Conservation (phyloP, 2,113 vertebrate genomes). For the Pseudonaja textilis region DNA sequence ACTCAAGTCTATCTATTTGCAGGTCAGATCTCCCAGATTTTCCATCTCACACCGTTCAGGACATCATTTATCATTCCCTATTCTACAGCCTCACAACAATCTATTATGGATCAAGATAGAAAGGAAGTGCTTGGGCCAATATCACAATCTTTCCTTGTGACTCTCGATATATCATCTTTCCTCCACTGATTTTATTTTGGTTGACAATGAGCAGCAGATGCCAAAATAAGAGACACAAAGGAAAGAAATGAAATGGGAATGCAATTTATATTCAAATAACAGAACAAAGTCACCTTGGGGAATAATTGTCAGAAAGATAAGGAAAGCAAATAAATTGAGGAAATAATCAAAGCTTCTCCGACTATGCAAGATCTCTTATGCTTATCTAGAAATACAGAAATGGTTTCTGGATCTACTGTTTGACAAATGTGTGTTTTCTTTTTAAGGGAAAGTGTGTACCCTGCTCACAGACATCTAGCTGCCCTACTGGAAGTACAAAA, state of each 20-base stretch:
- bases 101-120: neutral
- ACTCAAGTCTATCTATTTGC: neutral
- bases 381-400: neutral
- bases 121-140: neutral
- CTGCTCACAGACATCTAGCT: constrained; percentile 57
- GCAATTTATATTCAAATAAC: neutral
- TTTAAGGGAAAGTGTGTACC: constrained; percentile 68
- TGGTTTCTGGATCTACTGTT: neutral
- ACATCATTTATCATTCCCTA: neutral
- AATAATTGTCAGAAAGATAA: neutral
- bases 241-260: neutral
- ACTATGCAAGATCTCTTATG: neutral
- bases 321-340: neutral
- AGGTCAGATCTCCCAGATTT: neutral
- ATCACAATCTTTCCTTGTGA: neutral
- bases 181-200: neutral
- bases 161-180: neutral
- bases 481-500: constrained; percentile 70
- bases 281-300: neutral
- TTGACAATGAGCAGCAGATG: neutral
- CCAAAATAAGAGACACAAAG: neutral
- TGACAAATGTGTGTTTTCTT: constrained; percentile 35
- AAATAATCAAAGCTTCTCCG: neutral
- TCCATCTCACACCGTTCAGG: neutral
- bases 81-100: neutral